Percentiles rank a stretch among this genome's conserved stretches.
Conservation (phyloP, 2,113 vertebrate species). For the Bambusicola thoracicus region DNA sequence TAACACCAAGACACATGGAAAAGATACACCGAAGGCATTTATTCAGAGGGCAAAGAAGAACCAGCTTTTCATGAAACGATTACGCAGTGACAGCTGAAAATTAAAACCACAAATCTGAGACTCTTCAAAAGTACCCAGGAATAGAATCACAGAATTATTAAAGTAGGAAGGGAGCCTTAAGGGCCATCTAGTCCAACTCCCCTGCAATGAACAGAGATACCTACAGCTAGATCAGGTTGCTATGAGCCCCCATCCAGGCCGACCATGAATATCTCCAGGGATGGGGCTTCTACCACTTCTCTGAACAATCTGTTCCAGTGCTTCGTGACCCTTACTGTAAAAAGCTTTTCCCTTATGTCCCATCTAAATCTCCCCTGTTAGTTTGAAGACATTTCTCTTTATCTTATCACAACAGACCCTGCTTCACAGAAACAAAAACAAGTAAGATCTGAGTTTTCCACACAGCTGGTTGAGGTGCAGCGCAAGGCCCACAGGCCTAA, state of each 20-base stretch:
- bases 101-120: background rate
- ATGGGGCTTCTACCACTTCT: too few relatives aligned
- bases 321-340: too few relatives aligned
- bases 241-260: background rate
- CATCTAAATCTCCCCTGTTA: background rate
- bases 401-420: background rate
- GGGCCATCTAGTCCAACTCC: background rate
- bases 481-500: background rate
- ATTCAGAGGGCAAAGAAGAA: background rate
- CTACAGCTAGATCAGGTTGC: background rate
- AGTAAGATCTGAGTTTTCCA: background rate
- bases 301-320: background rate
- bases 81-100: background rate
- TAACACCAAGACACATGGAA: background rate
- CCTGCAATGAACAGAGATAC: background rate
- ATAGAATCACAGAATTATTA: background rate
- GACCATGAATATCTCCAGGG: too few relatives aligned
- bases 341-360: background rate
- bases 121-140: background rate
- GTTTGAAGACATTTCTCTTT: background rate
- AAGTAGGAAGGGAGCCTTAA: background rate
- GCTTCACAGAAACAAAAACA: conserved; percentile 15
- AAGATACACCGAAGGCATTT: background rate
- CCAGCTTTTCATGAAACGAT: background rate
- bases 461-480: background rate